Evolutionary conservation across 2,113 vertebrate species (phyloP).

Genomic region (Percina caprodes): DNA sequence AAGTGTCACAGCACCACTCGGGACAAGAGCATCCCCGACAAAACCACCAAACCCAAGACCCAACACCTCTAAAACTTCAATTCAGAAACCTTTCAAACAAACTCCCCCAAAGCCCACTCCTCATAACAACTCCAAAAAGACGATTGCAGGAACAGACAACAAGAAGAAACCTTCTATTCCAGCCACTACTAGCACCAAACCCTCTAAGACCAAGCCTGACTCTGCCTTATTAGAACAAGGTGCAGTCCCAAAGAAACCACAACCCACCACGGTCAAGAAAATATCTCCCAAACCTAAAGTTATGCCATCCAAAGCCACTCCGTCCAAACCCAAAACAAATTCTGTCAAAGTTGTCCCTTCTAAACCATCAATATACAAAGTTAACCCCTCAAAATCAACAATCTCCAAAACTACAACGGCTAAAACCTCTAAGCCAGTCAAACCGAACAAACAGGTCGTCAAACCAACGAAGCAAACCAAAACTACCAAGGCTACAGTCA

Average conservation of each 20-base stretch:
- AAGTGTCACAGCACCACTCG: constrained; percentile 74
- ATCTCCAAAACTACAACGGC: constrained; percentile 62
- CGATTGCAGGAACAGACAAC: constrained; percentile 32
- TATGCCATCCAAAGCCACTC: constrained; percentile 69
- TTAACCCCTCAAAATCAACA: constrained; percentile 65
- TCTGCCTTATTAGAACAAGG: constrained; percentile 52
- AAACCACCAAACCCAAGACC: constrained; percentile 58
- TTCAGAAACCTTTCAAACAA: constrained; percentile 66
- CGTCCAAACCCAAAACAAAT: constrained; percentile 64
- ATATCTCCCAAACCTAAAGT: constrained; percentile 65
- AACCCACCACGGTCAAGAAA: constrained; percentile 68
- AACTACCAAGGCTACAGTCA: constrained; percentile 66
- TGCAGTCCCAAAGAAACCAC: constrained; percentile 66
- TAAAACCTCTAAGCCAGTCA: constrained; percentile 58
- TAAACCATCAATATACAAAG: constrained; percentile 65
- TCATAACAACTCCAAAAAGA: constrained; percentile 56
- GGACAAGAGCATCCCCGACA: constrained; percentile 52
- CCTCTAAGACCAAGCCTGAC: constrained; percentile 63
- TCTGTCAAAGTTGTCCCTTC: constrained; percentile 61
- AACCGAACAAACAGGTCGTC: constrained; percentile 53
- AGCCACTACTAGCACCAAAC: constrained; percentile 60
- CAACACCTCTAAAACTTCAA: constrained; percentile 59
- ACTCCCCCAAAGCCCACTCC: constrained; percentile 62
- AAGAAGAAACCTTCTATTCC: constrained; percentile 66
- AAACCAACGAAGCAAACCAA: constrained; percentile 68